Conservation (phyloP, 2,113 vertebrate genomes). For the Channa argus region DNA sequence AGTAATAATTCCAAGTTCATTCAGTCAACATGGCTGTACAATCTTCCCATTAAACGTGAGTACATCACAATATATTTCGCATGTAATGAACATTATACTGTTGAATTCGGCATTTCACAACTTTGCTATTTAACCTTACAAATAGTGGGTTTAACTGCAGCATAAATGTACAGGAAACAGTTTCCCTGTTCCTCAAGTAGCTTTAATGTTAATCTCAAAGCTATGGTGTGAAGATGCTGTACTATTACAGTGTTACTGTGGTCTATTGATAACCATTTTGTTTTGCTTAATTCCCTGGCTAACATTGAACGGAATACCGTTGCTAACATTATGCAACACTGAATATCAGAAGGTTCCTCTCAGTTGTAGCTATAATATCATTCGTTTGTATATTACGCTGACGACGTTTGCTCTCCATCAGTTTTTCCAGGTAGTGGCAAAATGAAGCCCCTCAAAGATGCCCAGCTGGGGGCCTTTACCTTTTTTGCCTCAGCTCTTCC, state of each 20-base stretch:
- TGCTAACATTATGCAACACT: no score
- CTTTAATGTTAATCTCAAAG: background rate
- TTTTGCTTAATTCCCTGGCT: background rate
- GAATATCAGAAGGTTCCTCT: background rate
- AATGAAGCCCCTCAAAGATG: slow-evolving; percentile 93
- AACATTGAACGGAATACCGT: background rate
- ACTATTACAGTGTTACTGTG: background rate
- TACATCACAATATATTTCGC: background rate
- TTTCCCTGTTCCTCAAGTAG: no score
- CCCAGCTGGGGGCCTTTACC: slow-evolving; percentile 94
- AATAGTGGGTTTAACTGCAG: background rate
- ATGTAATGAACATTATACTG: no score
- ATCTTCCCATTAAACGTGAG: slow-evolving; percentile 34
- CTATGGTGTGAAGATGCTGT: background rate
- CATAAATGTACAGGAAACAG: background rate
- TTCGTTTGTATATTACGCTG: background rate
- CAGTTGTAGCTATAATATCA: background rate
- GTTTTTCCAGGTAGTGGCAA: slow-evolving; percentile 19
- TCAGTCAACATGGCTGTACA: background rate
- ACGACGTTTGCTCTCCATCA: background rate
- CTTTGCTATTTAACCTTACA: background rate
- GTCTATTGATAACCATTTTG: background rate
- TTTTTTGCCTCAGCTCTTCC: slow-evolving; percentile 98
- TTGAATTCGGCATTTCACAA: no score
- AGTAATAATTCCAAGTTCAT: background rate